phyloP scores from a whole-genome alignment of 2,888 invertebrate genomes.

The Lycaena phlaeas region DNA sequence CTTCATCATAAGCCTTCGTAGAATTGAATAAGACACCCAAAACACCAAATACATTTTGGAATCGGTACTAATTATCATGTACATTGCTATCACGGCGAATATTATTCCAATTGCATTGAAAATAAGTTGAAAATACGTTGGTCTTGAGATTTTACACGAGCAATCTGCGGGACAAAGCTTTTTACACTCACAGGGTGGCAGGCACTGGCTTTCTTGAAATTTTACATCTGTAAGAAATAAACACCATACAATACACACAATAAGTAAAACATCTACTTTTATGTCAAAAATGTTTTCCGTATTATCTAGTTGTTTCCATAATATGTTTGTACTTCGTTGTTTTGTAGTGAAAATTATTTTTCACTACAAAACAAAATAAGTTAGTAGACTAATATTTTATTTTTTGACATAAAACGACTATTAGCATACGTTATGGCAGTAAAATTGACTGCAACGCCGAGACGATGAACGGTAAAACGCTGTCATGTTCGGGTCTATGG shows the following conservation, averaged over 20 bases:
- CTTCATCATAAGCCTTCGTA: constrained; percentile 43
- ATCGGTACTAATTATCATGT: constrained; percentile 47
- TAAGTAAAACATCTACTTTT: neutral
- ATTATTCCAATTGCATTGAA: constrained; percentile 45
- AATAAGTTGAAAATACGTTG: constrained; percentile 24
- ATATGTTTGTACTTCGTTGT: too few species aligned
- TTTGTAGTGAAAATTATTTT: too few species aligned
- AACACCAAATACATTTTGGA: constrained; percentile 53
- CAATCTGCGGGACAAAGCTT: constrained; percentile 35
- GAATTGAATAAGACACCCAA: constrained; percentile 52
- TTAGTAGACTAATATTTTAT: too few species aligned
- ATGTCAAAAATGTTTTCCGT: too few species aligned
- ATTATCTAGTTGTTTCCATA: too few species aligned
- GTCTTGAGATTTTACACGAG: constrained; percentile 26
- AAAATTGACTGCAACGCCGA: too few species aligned
- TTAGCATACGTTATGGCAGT: too few species aligned
- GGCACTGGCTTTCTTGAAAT: constrained; percentile 22
- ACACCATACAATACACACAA: neutral
- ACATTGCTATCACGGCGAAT: constrained; percentile 46
- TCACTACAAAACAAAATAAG: too few species aligned
- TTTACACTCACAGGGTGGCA: constrained; percentile 23
- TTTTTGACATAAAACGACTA: too few species aligned
- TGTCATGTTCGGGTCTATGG: too few species aligned
- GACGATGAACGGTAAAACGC: too few species aligned
- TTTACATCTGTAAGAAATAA: constrained; percentile 28